phyloP scores from a whole-genome alignment of 2,888 invertebrate species.

The Dendrolimus pini region DNA sequence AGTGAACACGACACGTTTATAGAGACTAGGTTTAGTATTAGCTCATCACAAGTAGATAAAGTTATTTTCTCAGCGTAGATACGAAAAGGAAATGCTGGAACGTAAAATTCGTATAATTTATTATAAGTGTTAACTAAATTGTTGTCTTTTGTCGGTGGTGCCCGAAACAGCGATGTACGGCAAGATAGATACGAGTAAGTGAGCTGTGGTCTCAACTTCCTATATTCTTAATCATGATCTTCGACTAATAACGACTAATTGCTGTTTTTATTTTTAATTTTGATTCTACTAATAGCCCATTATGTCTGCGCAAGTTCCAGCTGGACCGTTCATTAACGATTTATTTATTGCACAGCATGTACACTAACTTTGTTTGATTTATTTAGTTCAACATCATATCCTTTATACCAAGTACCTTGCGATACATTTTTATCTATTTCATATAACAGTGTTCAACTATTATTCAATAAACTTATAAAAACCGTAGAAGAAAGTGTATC shows the following conservation, averaged over 20 bases:
- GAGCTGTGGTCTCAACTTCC: conserved; percentile 75
- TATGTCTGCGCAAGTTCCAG: conserved; percentile 48
- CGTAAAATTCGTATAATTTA: conserved; percentile 4
- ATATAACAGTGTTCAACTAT: not conserved
- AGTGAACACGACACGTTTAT: conserved; percentile 5
- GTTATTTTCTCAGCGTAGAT: not conserved
- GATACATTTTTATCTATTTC: conserved; percentile 31
- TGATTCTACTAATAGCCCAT: conserved; percentile 57
- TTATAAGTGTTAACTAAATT: conserved; percentile 52
- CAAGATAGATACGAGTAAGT: conserved; percentile 71
- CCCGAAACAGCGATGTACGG: conserved; percentile 73
- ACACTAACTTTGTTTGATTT: conserved; percentile 48
- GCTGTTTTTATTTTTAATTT: conserved; percentile 51
- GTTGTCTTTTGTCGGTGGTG: conserved; percentile 77
- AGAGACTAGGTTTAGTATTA: conserved; percentile 9
- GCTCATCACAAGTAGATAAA: not conserved
- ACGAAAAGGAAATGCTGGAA: conserved; percentile 9
- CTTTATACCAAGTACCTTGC: conserved; percentile 12
- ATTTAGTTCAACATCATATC: conserved; percentile 34
- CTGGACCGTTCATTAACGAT: conserved; percentile 35
- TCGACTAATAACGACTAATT: conserved; percentile 67
- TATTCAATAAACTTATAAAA: not conserved
- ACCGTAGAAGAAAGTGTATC: conserved; percentile 36
- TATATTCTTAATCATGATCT: conserved; percentile 61
- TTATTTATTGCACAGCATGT: conserved; percentile 46